Percentiles rank a stretch among this genome's conserved stretches.
These are phyloP conservation scores for Microplitis manilae DNA, from an alignment of 2,888 invertebrate species.

Conservation along the genomic window DNA sequence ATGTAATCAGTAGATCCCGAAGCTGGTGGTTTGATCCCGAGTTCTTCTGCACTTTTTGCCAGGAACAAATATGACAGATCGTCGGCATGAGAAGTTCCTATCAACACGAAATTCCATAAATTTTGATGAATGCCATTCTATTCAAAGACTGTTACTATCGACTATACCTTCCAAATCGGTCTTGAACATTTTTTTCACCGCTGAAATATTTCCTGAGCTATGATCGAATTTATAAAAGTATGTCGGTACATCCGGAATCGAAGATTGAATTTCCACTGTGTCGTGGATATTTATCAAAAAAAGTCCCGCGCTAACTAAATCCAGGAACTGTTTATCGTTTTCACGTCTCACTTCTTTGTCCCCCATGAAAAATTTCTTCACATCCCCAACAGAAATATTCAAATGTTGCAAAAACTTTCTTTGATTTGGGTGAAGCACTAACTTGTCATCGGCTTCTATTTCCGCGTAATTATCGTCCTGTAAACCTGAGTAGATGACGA, in stretches of 20 bases:
- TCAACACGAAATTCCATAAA: background rate
- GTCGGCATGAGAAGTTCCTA: background rate
- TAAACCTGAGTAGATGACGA: background rate
- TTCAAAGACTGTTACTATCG: too few relatives aligned
- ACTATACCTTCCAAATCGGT: background rate
- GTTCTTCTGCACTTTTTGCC: background rate
- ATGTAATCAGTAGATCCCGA: background rate
- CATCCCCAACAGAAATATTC: background rate
- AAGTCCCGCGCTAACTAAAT: background rate
- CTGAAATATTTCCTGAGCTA: background rate
- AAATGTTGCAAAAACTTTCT: background rate
- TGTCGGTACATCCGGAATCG: background rate
- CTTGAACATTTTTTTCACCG: background rate
- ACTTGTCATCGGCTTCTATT: background rate
- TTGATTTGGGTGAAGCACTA: background rate
- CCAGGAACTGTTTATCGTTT: background rate
- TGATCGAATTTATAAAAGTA: background rate
- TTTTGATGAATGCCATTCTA: background rate
- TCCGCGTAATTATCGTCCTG: background rate
- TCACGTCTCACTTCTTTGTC: background rate
- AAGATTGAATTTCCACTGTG: background rate
- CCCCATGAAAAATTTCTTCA: background rate
- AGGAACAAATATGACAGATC: background rate
- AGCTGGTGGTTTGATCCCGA: background rate
- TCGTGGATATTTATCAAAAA: background rate